Evolutionary conservation across 1,140 invertebrate species (phyloP).

Genomic region (Pachypsylla venusta): DNA sequence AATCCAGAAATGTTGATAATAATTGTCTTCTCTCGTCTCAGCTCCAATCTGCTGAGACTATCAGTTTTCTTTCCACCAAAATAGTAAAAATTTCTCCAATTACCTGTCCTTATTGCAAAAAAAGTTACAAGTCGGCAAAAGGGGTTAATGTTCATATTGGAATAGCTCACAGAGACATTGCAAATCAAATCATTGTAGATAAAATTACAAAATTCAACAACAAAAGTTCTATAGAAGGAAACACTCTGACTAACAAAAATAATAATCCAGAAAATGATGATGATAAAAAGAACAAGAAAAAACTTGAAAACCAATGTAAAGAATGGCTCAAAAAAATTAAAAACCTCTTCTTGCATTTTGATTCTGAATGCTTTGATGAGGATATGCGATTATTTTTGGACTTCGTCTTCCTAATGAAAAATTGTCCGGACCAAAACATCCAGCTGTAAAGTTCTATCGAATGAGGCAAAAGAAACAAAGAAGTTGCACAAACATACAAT

Average conservation of each 20-base stretch:
- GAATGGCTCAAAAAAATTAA: neutral
- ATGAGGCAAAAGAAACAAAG: neutral
- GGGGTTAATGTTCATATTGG: neutral
- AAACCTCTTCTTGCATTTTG: neutral
- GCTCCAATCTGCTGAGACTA: too few species aligned
- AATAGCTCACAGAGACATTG: neutral
- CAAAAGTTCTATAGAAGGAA: neutral
- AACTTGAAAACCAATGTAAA: neutral
- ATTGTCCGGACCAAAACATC: neutral
- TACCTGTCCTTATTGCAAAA: neutral
- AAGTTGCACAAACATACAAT: neutral
- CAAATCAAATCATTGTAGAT: neutral
- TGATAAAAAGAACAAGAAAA: neutral
- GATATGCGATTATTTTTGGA: neutral
- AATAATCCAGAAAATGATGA: too few species aligned
- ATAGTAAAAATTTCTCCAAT: too few species aligned
- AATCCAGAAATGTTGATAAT: too few species aligned
- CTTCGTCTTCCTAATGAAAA: neutral
- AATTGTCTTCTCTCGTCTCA: too few species aligned
- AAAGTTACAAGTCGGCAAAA: neutral
- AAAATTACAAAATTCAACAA: neutral
- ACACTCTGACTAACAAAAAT: neutral
- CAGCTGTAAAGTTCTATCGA: neutral
- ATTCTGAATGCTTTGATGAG: neutral
- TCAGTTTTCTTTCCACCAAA: too few species aligned